Conservation (phyloP, 2,113 vertebrate genomes). For the Sinocyclocheilus grahami region DNA sequence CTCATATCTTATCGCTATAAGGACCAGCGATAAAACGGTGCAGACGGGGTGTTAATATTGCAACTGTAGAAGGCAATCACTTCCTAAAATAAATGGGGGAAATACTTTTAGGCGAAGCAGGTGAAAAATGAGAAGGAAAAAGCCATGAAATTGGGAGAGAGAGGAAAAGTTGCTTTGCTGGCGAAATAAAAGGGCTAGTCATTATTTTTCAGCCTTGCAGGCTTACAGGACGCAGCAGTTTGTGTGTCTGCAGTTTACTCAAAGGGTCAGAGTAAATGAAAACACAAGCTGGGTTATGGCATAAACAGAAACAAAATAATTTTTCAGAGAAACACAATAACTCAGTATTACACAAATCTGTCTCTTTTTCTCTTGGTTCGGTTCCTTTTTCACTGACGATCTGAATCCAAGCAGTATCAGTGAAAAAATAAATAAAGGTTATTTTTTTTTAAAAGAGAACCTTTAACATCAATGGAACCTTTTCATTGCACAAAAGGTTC, state of each 20-base stretch:
- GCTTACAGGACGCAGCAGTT: conserved; percentile 48
- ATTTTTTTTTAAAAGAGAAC: no score
- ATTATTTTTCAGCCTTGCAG: conserved; percentile 63
- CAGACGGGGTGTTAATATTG: conserved; percentile 1
- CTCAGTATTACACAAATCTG: no score
- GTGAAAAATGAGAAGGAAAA: conserved; percentile 82
- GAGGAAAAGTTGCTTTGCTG: conserved; percentile 72
- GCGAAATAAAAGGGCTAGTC: conserved; percentile 62
- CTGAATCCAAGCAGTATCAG: neutral
- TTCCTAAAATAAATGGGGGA: conserved; percentile 8
- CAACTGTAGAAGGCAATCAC: conserved; percentile 27
- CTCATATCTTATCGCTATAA: conserved; percentile 43
- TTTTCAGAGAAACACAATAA: conserved; percentile 57
- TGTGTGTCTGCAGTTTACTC: conserved; percentile 21
- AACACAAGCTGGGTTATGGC: neutral
- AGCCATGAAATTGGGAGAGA: conserved; percentile 69
- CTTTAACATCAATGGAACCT: no score
- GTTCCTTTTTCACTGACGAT: neutral
- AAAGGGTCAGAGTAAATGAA: conserved; percentile 2
- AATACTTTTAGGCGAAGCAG: conserved; percentile 57
- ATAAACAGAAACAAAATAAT: conserved; percentile 58
- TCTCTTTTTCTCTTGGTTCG: neutral
- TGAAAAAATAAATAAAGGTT: neutral
- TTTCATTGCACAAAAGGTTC: no score
- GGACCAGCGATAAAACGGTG: conserved; percentile 17